Evolutionary conservation across 37 sponge, comb jelly and placozoan genomes (phyloP), one percentile per base, ranked within the genome.

Genomic region (Agelas oroides): DNA sequence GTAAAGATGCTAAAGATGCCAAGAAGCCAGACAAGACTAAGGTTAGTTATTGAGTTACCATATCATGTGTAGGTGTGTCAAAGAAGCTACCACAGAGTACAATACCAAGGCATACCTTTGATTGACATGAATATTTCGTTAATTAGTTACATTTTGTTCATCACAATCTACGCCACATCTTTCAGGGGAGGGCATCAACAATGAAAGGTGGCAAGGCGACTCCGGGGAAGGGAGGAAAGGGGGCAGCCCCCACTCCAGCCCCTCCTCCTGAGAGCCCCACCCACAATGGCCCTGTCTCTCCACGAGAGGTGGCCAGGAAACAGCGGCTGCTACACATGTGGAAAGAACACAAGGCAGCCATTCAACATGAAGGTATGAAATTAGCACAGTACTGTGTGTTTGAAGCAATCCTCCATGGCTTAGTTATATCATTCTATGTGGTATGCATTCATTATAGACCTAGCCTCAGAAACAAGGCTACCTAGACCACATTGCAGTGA

Each of bases 291-390:
- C 46, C 46, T 46, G 6, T 8, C 46, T 46, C 81, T 41, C 67
- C 81, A 0, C 72, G 67, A 5, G 81, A 84, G 35, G n/a, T 71
- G 19, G 77, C 65, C 21, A 58, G 59, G 81, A 75, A 62, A 58
- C 76, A 80, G 41, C 31, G 41, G 20, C n/a, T 76, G 71, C 65
- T 76, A 53, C 68, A 73, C 41, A 77, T 73, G 61, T 81, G 84
- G 30, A 87, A 71, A 54, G 92, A 92, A 52, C 74, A 84, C 46
- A 59, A 75, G 21, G 83, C 64, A 33, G 87, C 88, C 33, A 68
- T 92, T 20, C 54, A 73, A 38, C 65, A 80, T 31, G 88, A 92
- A 81, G 88, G 93, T 84, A 16, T n/a, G n/a, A n/a, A n/a, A n/a
- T n/a, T n/a, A n/a, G n/a, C n/a, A n/a, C n/a, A n/a, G n/a, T n/a